phyloP scores from a whole-genome alignment of 2,888 invertebrate species.

The Clivina fossor region DNA sequence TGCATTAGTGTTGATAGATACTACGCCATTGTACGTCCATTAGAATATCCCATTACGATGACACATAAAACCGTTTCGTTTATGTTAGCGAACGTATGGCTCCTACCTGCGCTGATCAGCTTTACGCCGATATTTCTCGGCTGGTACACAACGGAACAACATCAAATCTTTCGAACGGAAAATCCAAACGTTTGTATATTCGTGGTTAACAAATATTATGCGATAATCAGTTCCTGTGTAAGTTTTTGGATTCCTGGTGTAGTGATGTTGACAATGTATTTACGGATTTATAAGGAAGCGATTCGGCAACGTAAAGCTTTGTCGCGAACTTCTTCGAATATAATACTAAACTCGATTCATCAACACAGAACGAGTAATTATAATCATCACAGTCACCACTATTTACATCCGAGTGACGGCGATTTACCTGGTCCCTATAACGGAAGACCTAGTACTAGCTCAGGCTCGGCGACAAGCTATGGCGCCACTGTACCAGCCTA shows the following conservation, averaged over 20 bases:
- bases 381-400: constrained; percentile 53
- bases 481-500: constrained; percentile 55
- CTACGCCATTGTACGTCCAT: constrained; percentile 87
- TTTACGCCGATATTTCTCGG: constrained; percentile 94
- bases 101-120: constrained; percentile 87
- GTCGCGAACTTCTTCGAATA: constrained; percentile 83
- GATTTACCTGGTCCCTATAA: constrained; percentile 59
- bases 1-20: constrained; percentile 93
- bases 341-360: constrained; percentile 81
- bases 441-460: constrained; percentile 63
- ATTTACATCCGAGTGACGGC: constrained; percentile 63
- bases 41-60: constrained; percentile 92
- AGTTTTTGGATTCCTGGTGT: constrained; percentile 93
- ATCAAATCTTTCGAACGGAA: constrained; percentile 57
- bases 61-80: constrained; percentile 77
- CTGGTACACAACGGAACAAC: constrained; percentile 69
- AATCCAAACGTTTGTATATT: constrained; percentile 80
- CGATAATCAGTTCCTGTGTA: constrained; percentile 84
- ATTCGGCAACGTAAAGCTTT: constrained; percentile 79
- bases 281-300: constrained; percentile 79
- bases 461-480: constrained; percentile 55
- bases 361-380: constrained; percentile 69
- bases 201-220: constrained; percentile 84
- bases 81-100: constrained; percentile 89
- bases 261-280: constrained; percentile 92